These are phyloP conservation scores for Polietes domitor DNA, from an alignment of 2,888 invertebrate genomes.

Conservation along the genomic window DNA sequence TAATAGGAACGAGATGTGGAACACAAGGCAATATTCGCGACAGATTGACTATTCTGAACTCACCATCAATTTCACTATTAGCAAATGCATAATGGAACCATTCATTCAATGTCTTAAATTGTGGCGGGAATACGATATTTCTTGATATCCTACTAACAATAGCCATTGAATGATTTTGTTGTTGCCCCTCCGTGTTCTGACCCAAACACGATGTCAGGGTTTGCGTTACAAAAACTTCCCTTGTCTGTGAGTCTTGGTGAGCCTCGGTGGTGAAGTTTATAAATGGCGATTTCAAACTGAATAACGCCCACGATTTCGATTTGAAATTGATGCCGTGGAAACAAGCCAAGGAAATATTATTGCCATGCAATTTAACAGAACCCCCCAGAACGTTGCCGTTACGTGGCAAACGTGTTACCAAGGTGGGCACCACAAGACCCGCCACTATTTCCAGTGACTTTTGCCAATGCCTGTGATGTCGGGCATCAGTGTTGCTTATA, in stretches of 20 bases:
- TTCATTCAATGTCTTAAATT: constrained; percentile 95
- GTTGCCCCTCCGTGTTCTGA: constrained; percentile 84
- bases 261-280: constrained; percentile 97
- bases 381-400: constrained; percentile 92
- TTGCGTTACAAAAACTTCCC: constrained; percentile 93
- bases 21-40: background rate
- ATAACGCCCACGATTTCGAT: constrained; percentile 97
- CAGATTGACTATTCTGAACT: constrained; percentile 64
- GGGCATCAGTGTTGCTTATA: constrained; percentile 83
- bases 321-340: constrained; percentile 99
- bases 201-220: constrained; percentile 94
- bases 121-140: constrained; percentile 96
- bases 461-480: constrained; percentile 98
- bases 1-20: background rate
- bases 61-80: constrained; percentile 96
- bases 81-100: constrained; percentile 99
- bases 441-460: constrained; percentile 90
- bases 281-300: constrained; percentile 95
- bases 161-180: constrained; percentile 93
- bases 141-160: constrained; percentile 96
- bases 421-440: constrained; percentile 89
- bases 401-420: constrained; percentile 86
- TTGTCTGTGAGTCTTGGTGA: constrained; percentile 89
- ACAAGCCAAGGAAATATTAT: constrained; percentile 96
- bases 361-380: constrained; percentile 93